phyloP scores from a whole-genome alignment of 2,797 vertebrate genomes.

The Sus cebifrons region DNA sequence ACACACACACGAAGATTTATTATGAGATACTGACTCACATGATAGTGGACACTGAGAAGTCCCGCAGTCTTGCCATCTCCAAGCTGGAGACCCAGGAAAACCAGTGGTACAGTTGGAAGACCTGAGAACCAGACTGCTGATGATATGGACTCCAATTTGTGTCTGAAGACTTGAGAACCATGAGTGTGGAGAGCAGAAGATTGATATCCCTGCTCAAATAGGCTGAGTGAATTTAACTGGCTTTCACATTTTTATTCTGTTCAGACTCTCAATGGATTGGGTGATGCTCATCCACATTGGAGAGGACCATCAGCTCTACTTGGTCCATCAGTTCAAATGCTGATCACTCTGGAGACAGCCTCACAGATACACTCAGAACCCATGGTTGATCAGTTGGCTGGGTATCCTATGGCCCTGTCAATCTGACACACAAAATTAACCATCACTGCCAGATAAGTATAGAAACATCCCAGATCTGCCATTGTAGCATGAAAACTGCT shows the following conservation, averaged over 20 bases:
- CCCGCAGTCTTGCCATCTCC: too few relatives aligned
- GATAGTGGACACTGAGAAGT: too few relatives aligned
- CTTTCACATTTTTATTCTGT: not conserved
- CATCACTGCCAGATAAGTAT: not conserved
- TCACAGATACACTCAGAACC: not conserved
- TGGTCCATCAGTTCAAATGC: not conserved
- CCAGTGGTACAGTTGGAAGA: too few relatives aligned
- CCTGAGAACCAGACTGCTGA: too few relatives aligned
- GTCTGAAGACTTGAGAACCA: too few relatives aligned
- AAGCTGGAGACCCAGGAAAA: too few relatives aligned
- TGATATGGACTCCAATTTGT: too few relatives aligned
- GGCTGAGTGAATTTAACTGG: not conserved
- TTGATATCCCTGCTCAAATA: not conserved
- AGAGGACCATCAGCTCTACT: not conserved
- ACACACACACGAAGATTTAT: not conserved
- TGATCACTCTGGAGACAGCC: not conserved
- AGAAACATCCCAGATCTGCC: not conserved
- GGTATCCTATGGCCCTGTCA: not conserved
- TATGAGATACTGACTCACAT: too few relatives aligned
- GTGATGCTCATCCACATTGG: not conserved
- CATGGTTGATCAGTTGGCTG: too few relatives aligned
- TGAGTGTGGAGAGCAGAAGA: not conserved
- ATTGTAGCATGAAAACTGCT: not conserved
- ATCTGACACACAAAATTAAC: not conserved
- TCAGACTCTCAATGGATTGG: not conserved